Conservation (phyloP, 2,888 invertebrate species). For the Linnaemya tessellans region DNA sequence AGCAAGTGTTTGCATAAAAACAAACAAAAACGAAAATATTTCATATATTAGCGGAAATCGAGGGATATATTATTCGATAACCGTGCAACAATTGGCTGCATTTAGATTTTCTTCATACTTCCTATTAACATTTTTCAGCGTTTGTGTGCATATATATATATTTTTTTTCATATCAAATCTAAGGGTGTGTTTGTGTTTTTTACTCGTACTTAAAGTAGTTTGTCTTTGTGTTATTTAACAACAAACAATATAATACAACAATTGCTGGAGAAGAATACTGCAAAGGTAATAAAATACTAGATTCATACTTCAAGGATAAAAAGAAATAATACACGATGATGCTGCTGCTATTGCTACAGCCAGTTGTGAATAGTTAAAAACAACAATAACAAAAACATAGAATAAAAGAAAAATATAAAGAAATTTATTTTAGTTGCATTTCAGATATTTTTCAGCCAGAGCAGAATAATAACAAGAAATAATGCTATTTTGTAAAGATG, state of each 20-base stretch:
- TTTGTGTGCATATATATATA: neutral
- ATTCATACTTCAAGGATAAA: conserved; percentile 63
- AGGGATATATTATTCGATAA: conserved; percentile 10
- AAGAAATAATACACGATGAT: conserved; percentile 3
- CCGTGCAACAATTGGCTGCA: conserved; percentile 71
- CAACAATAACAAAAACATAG: neutral
- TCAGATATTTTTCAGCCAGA: neutral
- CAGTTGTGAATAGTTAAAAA: conserved; percentile 11
- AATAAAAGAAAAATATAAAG: neutral
- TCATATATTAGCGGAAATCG: neutral
- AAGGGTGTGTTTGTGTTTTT: conserved; percentile 52
- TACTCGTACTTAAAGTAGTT: conserved; percentile 13
- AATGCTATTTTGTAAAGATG: conserved; percentile 69
- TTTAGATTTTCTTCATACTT: conserved; percentile 48
- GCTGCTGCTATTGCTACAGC: neutral
- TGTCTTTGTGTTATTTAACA: conserved; percentile 53
- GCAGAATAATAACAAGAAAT: conserved; percentile 34
- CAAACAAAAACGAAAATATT: no score
- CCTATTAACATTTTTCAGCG: conserved; percentile 34
- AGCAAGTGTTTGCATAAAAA: no score
- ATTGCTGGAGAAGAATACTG: conserved; percentile 34
- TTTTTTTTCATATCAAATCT: conserved; percentile 30
- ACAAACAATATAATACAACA: conserved; percentile 59
- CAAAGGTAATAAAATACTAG: conserved; percentile 73
- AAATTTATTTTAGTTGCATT: conserved; percentile 34